Conservation (phyloP, 2,797 vertebrate species). For the Phrynocephalus vlangalii region DNA sequence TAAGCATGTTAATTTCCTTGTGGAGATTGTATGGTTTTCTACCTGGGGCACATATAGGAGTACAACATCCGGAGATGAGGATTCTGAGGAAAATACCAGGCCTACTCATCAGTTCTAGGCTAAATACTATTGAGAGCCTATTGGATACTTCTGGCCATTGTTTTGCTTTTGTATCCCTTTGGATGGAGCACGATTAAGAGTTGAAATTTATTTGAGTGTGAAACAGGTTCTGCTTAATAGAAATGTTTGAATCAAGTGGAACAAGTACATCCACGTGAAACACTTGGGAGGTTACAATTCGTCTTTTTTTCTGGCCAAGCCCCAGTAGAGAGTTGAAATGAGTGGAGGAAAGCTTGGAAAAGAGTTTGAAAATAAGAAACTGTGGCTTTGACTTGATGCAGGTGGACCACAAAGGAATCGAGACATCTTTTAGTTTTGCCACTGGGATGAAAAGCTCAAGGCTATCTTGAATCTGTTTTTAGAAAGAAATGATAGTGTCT, state of each 20-base stretch:
- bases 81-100: not conserved
- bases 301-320: not conserved
- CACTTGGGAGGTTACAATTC: not conserved
- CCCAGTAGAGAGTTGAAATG: not conserved
- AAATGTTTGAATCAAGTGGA: not conserved
- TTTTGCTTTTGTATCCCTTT: no score
- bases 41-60: not conserved
- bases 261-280: not conserved
- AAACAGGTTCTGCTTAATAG: not conserved
- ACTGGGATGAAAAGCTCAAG: not conserved
- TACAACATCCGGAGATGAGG: not conserved
- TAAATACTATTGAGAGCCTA: no score
- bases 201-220: not conserved
- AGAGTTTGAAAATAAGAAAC: not conserved
- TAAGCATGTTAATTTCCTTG: constrained; percentile 29
- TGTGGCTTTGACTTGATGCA: not conserved
- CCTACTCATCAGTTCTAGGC: not conserved
- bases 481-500: not conserved
- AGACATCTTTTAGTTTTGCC: not conserved
- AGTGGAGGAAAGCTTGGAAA: not conserved
- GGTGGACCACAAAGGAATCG: not conserved
- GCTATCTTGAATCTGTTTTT: not conserved
- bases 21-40: not conserved
- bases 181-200: not conserved
- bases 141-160: no score